phyloP scores from a whole-genome alignment of 1,140 invertebrate genomes.

The Vanessa tameamea region DNA sequence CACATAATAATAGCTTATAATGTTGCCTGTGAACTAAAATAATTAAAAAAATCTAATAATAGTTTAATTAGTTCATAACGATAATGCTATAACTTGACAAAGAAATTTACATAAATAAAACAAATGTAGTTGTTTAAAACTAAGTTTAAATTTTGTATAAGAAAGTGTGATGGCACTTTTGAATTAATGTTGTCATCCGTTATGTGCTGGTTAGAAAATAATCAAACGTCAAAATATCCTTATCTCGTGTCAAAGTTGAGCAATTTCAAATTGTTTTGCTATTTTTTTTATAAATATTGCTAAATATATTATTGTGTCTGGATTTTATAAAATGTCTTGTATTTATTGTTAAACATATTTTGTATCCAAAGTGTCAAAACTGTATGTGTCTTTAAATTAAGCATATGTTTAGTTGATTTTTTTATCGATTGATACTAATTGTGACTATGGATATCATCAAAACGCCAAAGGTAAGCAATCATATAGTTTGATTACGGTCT shows the following conservation, averaged over 20 bases:
- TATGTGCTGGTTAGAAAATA: background rate
- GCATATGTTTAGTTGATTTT: constrained; percentile 30
- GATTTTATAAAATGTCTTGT: background rate
- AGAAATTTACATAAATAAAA: too few relatives aligned
- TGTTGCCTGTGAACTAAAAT: too few relatives aligned
- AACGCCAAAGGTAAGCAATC: constrained; percentile 64
- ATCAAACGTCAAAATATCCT: constrained; percentile 17
- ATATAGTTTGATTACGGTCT: background rate
- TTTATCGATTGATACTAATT: constrained; percentile 57
- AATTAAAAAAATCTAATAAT: too few relatives aligned
- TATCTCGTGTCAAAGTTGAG: constrained; percentile 22
- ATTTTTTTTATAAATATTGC: constrained; percentile 4
- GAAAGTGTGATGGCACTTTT: too few relatives aligned
- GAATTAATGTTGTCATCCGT: too few relatives aligned
- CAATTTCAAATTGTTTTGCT: constrained; percentile 24
- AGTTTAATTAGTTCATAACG: too few relatives aligned
- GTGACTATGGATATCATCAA: constrained; percentile 68
- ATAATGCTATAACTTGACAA: too few relatives aligned
- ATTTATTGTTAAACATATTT: background rate
- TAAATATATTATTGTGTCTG: constrained; percentile 4
- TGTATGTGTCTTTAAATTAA: background rate
- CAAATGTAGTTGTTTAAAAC: too few relatives aligned
- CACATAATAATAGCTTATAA: too few relatives aligned
- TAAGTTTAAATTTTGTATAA: too few relatives aligned
- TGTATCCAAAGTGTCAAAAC: background rate